A percentile compares a stretch with the other conserved stretches of the same genome.
Evolutionary conservation across 2,113 vertebrate genomes (phyloP).

Genomic region (Ciconia maguari): DNA sequence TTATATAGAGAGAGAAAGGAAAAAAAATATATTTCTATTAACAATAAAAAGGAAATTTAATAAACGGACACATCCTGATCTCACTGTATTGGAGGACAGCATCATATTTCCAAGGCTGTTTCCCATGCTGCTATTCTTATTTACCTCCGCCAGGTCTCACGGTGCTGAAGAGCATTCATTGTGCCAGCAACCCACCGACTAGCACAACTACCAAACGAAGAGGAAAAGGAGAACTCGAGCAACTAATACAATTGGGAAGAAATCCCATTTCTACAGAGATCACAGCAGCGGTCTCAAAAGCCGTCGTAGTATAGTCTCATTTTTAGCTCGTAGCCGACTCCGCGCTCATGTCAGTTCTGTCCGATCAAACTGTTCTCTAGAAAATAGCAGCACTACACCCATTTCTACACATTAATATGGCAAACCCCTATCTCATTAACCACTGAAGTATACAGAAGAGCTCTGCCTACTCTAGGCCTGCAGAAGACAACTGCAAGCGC

Average conservation of each 20-base stretch:
- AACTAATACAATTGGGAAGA: not conserved
- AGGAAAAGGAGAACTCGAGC: not conserved
- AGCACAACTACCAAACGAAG: not conserved
- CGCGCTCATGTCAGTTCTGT: fast-evolving
- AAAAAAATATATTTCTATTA: not conserved
- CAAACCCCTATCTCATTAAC: not conserved
- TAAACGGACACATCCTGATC: not conserved
- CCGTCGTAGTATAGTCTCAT: too few relatives aligned
- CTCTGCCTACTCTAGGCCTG: not conserved
- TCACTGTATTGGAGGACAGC: not conserved
- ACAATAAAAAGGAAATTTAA: not conserved
- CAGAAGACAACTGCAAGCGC: not conserved
- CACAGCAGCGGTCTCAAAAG: not conserved
- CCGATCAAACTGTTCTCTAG: not conserved
- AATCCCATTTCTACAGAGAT: not conserved
- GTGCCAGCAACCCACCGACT: not conserved
- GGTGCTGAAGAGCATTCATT: not conserved
- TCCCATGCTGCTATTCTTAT: not conserved
- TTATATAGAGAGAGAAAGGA: not conserved
- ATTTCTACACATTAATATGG: fast-evolving
- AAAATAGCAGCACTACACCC: not conserved
- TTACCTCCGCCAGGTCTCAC: not conserved
- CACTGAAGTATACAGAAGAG: not conserved
- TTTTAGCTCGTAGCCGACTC: not conserved
- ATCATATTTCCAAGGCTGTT: not conserved